phyloP scores from a whole-genome alignment of 1,140 invertebrate genomes.

The Brachionus calyciflorus region DNA sequence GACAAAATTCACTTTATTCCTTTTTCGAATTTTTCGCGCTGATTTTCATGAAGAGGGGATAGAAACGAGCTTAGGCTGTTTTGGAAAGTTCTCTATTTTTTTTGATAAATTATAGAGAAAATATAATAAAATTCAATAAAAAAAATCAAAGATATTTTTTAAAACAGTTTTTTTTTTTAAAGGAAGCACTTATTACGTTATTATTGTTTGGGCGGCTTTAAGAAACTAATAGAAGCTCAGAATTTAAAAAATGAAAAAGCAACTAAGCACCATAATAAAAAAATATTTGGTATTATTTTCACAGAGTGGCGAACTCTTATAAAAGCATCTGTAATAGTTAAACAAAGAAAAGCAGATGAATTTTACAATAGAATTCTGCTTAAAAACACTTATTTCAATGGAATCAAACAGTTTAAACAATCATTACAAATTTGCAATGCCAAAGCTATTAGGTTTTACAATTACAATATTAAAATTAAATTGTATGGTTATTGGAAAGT shows the following conservation, averaged over 20 bases:
- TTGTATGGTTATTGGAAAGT: slow-evolving; percentile 51
- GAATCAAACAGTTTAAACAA: slow-evolving; percentile 53
- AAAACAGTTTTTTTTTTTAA: slow-evolving; percentile 51
- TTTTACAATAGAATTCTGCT: slow-evolving; percentile 51
- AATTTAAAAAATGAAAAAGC: slow-evolving; percentile 49
- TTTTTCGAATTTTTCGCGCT: no score
- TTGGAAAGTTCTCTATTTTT: no score
- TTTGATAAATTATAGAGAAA: no score
- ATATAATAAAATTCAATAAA: no score
- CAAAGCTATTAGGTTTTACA: slow-evolving; percentile 51
- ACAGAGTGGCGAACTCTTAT: neutral
- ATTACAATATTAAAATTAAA: slow-evolving; percentile 47
- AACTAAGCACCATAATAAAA: slow-evolving; percentile 45
- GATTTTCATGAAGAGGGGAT: no score
- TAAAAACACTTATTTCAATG: slow-evolving; percentile 50
- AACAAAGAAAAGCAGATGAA: slow-evolving; percentile 49
- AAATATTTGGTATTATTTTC: neutral
- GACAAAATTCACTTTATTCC: no score
- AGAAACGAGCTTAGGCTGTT: no score
- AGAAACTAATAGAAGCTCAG: slow-evolving; percentile 51
- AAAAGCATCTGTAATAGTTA: neutral
- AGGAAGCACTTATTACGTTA: slow-evolving; percentile 52
- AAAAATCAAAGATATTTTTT: no score
- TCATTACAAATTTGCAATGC: slow-evolving; percentile 51
- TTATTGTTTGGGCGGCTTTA: slow-evolving; percentile 53